These are phyloP conservation scores for Piscicola geometra DNA, from an alignment of 2,888 invertebrate genomes.

Conservation along the genomic window DNA sequence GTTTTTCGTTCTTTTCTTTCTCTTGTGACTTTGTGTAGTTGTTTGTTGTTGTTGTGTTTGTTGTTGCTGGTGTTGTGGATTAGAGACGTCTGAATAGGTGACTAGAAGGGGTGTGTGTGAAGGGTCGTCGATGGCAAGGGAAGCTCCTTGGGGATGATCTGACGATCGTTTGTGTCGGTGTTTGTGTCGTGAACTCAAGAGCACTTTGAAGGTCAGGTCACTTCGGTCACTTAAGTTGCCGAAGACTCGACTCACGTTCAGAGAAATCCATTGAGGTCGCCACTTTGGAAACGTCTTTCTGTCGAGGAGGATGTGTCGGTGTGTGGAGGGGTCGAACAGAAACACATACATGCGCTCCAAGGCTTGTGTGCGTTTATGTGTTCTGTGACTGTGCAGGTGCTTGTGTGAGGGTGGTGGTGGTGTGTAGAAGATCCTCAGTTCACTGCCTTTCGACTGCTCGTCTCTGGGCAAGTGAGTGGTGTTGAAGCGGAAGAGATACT, in stretches of 20 bases:
- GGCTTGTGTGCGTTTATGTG: not conserved
- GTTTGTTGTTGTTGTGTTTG: not conserved
- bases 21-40: not conserved
- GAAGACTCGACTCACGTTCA: conserved; percentile 13
- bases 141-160: not conserved
- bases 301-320: not conserved
- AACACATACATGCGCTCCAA: not conserved
- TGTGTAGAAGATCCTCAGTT: conserved; percentile 13
- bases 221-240: not conserved
- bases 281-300: not conserved
- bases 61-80: not conserved
- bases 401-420: not conserved
- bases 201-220: conserved; percentile 9
- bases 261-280: conserved; percentile 18
- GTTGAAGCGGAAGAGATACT: not conserved
- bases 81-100: conserved; percentile 23
- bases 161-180: not conserved
- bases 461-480: not conserved
- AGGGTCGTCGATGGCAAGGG: conserved; percentile 7
- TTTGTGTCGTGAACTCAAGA: conserved; percentile 8
- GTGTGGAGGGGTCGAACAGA: not conserved
- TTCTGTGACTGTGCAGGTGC: not conserved
- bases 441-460: conserved; percentile 7
- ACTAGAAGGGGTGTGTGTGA: conserved; percentile 29
- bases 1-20: conserved; percentile 5